phyloP scores from a whole-genome alignment of 2,797 vertebrate species.

The Periophthalmus magnuspinnatus region DNA sequence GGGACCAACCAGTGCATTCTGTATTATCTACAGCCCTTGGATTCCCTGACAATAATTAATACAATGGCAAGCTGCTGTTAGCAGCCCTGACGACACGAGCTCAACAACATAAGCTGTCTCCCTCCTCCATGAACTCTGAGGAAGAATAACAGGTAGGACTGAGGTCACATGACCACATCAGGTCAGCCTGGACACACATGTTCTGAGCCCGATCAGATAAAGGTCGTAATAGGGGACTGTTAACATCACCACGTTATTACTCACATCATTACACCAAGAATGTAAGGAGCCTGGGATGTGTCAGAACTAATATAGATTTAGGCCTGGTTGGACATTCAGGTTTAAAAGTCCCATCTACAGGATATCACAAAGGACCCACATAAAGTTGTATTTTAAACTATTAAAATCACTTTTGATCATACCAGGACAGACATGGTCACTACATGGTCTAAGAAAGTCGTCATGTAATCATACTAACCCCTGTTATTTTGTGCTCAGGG shows the following conservation, averaged over 20 bases:
- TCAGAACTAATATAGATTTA: slow-evolving; percentile 55
- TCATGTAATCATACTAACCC: slow-evolving; percentile 49
- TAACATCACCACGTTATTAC: slow-evolving; percentile 63
- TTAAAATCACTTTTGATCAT: slow-evolving; percentile 15
- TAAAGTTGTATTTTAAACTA: no score
- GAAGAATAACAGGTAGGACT: slow-evolving; percentile 53
- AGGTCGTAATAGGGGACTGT: slow-evolving; percentile 45
- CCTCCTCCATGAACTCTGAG: slow-evolving; percentile 67
- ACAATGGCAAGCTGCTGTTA: slow-evolving; percentile 80
- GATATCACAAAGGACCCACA: slow-evolving; percentile 38
- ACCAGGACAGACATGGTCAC: slow-evolving; percentile 25
- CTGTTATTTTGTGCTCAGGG: slow-evolving; percentile 55
- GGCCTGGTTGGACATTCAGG: slow-evolving; percentile 30
- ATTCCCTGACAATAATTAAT: slow-evolving; percentile 84
- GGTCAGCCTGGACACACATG: slow-evolving; percentile 33
- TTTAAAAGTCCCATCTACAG: slow-evolving; percentile 25
- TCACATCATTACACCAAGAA: slow-evolving; percentile 69
- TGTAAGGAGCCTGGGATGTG: slow-evolving; percentile 57
- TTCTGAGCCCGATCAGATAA: slow-evolving; percentile 49
- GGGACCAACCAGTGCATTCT: slow-evolving; percentile 80
- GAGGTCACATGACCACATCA: slow-evolving; percentile 53
- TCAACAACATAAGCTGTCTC: slow-evolving; percentile 73
- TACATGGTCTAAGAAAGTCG: slow-evolving; percentile 29
- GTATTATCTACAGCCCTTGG: slow-evolving; percentile 83
- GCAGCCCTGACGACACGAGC: slow-evolving; percentile 72